phyloP scores from a whole-genome alignment of 2,113 vertebrate species.

The Ophiodon elongatus region DNA sequence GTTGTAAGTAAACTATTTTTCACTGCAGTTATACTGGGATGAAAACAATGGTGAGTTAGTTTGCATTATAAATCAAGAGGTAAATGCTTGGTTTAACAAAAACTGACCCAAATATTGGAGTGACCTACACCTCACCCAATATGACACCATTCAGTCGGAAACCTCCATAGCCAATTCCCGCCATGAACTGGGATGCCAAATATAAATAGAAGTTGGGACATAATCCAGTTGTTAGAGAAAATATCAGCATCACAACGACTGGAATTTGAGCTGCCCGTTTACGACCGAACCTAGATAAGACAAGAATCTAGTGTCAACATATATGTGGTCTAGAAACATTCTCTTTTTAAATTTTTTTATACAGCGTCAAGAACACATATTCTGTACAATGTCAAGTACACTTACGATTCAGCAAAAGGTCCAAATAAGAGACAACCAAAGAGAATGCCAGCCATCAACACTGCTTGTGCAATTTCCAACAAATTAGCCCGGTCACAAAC shows the following conservation, averaged over 20 bases:
- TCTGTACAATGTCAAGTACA: slow-evolving; percentile 36
- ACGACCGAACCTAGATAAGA: slow-evolving; percentile 72
- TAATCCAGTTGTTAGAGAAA: slow-evolving; percentile 64
- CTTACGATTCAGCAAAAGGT: slow-evolving; percentile 80
- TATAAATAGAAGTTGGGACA: slow-evolving; percentile 67
- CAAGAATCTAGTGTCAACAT: background rate
- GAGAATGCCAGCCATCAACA: slow-evolving; percentile 72
- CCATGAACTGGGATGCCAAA: slow-evolving; percentile 68
- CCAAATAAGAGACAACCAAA: slow-evolving; percentile 75
- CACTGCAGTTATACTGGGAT: background rate
- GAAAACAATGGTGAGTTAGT: background rate
- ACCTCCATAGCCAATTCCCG: slow-evolving; percentile 73
- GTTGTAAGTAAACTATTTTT: background rate
- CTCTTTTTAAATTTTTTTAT: background rate
- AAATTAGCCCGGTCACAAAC: slow-evolving; percentile 69
- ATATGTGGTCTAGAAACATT: background rate
- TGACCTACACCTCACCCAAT: slow-evolving; percentile 60
- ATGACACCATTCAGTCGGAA: slow-evolving; percentile 74
- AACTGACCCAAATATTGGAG: background rate
- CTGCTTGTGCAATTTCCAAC: slow-evolving; percentile 63
- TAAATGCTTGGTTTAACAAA: background rate
- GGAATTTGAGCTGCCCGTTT: slow-evolving; percentile 74
- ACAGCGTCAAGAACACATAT: background rate
- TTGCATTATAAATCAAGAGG: background rate
- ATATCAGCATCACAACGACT: slow-evolving; percentile 58